phyloP scores from a whole-genome alignment of 35 echinoderm and acorn worm genomes.

The Ptychodera flava region DNA sequence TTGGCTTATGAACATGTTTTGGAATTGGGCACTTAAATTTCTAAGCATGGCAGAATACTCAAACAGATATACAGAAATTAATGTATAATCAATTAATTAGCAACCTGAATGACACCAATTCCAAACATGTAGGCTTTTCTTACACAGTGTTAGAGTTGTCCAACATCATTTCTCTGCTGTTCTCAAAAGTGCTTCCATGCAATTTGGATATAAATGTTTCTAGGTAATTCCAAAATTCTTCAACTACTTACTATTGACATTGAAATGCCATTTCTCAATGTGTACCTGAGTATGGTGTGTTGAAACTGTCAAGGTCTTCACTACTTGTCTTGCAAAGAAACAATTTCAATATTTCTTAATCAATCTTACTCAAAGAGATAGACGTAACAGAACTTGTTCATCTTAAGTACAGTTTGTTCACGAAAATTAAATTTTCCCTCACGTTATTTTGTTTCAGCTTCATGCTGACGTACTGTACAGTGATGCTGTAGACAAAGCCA shows the following conservation, averaged over 20 bases:
- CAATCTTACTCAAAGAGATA: neutral
- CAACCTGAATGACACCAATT: neutral
- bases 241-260: too few species aligned
- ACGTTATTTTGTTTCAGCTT: constrained; percentile 44
- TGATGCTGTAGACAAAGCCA: constrained; percentile 36
- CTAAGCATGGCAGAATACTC: too few species aligned
- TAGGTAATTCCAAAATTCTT: too few species aligned
- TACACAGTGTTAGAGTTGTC: too few species aligned
- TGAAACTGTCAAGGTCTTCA: too few species aligned
- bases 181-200: too few species aligned
- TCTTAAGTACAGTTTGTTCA: neutral
- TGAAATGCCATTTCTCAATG: too few species aligned
- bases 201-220: too few species aligned
- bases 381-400: neutral
- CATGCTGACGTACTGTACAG: constrained; percentile 17
- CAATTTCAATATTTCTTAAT: neutral
- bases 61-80: too few species aligned
- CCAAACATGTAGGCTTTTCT: neutral
- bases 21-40: neutral
- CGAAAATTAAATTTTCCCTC: neutral
- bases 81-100: neutral
- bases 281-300: too few species aligned
- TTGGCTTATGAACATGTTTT: neutral
- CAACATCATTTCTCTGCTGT: too few species aligned
- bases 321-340: neutral